A percentile compares a stretch with the other conserved stretches of the same genome.
Conservation (phyloP, 30 jellyfish, hydroid and myxozoan genomes). For the Calvadosia cruxmelitensis region DNA sequence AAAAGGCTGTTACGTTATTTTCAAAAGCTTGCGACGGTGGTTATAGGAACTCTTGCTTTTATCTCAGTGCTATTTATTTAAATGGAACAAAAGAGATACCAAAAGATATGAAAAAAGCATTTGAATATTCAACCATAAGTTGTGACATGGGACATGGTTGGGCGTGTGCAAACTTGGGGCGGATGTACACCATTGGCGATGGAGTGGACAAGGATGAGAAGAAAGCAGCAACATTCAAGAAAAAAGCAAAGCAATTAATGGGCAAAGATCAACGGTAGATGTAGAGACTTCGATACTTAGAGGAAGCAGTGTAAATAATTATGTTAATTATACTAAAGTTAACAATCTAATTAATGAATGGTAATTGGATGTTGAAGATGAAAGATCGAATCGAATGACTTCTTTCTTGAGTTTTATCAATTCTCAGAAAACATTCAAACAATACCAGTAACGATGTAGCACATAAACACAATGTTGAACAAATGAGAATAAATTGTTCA, state of each 20-base stretch:
- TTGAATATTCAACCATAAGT: conserved; percentile 16
- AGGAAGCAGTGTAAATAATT: too few species aligned
- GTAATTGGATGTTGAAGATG: too few species aligned
- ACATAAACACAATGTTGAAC: too few species aligned
- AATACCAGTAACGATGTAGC: too few species aligned
- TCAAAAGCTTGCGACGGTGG: conserved; percentile 49
- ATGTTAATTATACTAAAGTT: too few species aligned
- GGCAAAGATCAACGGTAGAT: background rate
- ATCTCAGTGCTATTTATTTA: conserved; percentile 39
- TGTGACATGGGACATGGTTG: conserved; percentile 59
- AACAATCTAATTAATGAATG: too few species aligned
- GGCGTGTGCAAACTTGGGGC: conserved; percentile 65
- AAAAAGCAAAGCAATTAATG: conserved; percentile 30
- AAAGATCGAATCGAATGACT: too few species aligned
- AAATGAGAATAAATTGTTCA: too few species aligned
- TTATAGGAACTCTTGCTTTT: conserved; percentile 32
- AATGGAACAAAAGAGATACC: conserved; percentile 42
- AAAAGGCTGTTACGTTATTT: conserved; percentile 26
- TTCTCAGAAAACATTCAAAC: too few species aligned
- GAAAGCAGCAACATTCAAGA: conserved; percentile 27
- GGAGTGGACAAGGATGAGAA: conserved; percentile 45
- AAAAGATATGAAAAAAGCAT: conserved; percentile 42
- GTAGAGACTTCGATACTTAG: too few species aligned
- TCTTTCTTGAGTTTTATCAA: too few species aligned
- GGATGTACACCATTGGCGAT: conserved; percentile 57